Base-by-base conservation (phyloP, 2,888 invertebrate species). In the Rosalia funebris region DNA sequence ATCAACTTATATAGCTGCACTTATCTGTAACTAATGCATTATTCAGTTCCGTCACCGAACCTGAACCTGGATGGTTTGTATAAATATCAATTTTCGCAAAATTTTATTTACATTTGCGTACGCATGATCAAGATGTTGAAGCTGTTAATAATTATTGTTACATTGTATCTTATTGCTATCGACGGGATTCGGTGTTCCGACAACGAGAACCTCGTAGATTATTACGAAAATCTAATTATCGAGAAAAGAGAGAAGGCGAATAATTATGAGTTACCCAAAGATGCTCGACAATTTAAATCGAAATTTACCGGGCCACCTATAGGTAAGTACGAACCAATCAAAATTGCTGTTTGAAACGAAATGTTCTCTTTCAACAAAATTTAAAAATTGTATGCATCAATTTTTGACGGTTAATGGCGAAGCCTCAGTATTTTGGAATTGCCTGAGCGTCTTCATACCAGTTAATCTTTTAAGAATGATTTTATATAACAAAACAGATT, bases 271-370 rank as follows among this genome's bases (percentile, higher is more conserved):
- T 50, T 50, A 11, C 39, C 31, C 9, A 15, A 1, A 11, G 31
- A 19, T 31, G 31, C 50, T n/a, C 0, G 37, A 3, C 14, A 5
- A 7, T 50, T 37, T 7, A 50, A 20, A 10, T 10, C 50, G 11
- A 15, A 25, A 3, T 10, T 10, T 19, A 19, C 12, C 1, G 36
- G 37, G 1, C 12, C 19, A 12, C 36, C 20, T 4, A 14, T 1
- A 48, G 37, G 48, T 17, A 48, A 37, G 48, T 48, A 14, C 10
- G 11, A 25, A n/a, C n/a, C n/a, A n/a, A n/a, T n/a, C n/a, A n/a
- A n/a, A n/a, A n/a, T n/a, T n/a, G n/a, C n/a, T n/a, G n/a, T n/a
- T n/a, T n/a, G n/a, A n/a, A n/a, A n/a, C n/a, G n/a, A n/a, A n/a
- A n/a, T n/a, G n/a, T n/a, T n/a, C n/a, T n/a, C n/a, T n/a, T n/a